Conservation (phyloP, 2,113 vertebrate species). For the Casuarius casuarius region DNA sequence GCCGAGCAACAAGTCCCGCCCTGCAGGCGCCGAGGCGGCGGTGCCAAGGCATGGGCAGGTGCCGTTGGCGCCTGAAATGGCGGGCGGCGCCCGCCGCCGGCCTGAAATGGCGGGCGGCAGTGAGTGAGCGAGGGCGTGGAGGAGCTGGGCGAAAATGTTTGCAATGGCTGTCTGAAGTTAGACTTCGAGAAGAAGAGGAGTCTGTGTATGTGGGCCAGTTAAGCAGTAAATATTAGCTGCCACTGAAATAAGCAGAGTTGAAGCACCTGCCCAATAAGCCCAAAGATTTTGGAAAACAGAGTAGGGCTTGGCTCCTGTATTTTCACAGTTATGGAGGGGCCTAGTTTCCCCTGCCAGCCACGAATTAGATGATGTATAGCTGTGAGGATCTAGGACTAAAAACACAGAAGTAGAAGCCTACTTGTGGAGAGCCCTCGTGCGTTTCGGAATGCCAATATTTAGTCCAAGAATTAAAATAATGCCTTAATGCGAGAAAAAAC, state of each 20-base stretch:
- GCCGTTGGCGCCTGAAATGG: no score
- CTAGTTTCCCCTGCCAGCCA: neutral
- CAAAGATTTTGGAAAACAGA: neutral
- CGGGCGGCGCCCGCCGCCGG: fast-evolving
- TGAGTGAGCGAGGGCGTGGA: fast-evolving
- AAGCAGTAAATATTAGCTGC: neutral
- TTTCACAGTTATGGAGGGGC: no score
- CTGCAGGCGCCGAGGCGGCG: neutral
- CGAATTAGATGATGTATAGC: no score
- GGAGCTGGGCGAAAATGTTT: neutral
- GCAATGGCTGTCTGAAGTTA: fast-evolving
- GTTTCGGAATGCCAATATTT: neutral
- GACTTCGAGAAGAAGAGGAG: no score
- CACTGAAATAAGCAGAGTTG: neutral
- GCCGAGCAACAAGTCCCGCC: neutral
- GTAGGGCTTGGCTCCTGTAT: neutral
- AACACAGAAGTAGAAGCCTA: neutral
- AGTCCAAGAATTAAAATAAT: neutral
- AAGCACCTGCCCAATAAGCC: fast-evolving
- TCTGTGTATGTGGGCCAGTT: no score
- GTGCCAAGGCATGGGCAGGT: no score
- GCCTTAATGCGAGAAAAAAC: neutral
- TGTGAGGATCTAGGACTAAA: neutral
- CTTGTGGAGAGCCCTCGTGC: neutral
- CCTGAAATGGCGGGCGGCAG: fast-evolving